phyloP scores from a whole-genome alignment of 2,797 vertebrate genomes.

The Clarias platycephalus region DNA sequence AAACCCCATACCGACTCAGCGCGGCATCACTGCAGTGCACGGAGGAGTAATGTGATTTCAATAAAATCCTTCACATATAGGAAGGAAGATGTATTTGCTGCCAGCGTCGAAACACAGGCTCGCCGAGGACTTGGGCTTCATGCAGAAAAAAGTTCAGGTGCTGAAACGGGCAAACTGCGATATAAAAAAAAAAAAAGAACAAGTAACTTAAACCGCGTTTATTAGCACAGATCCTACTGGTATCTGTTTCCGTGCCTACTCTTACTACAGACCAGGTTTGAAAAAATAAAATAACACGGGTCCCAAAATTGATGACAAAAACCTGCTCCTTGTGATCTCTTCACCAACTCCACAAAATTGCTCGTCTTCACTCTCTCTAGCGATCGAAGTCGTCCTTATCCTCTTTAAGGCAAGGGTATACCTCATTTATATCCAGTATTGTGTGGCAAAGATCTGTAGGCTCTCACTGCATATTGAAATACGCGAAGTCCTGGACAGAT shows the following conservation, averaged over 20 bases:
- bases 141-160: constrained; percentile 33
- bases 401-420: neutral
- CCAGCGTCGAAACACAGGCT: neutral
- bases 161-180: constrained; percentile 14
- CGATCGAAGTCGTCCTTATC: constrained; percentile 7
- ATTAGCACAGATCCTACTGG: neutral
- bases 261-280: neutral
- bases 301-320: neutral
- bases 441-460: neutral
- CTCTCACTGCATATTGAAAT: neutral
- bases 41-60: neutral
- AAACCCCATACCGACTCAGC: constrained; percentile 57
- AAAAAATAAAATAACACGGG: neutral
- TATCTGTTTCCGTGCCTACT: neutral
- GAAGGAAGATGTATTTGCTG: neutral
- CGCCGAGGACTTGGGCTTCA: neutral
- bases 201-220: neutral
- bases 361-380: neutral
- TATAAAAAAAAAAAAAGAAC: neutral
- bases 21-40: constrained; percentile 19
- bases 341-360: neutral
- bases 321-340: neutral
- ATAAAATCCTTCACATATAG: neutral
- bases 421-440: neutral
- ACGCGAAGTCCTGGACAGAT: neutral